Base-by-base conservation (phyloP, 2,888 invertebrate species). In the Drosophila mayaguana region DNA sequence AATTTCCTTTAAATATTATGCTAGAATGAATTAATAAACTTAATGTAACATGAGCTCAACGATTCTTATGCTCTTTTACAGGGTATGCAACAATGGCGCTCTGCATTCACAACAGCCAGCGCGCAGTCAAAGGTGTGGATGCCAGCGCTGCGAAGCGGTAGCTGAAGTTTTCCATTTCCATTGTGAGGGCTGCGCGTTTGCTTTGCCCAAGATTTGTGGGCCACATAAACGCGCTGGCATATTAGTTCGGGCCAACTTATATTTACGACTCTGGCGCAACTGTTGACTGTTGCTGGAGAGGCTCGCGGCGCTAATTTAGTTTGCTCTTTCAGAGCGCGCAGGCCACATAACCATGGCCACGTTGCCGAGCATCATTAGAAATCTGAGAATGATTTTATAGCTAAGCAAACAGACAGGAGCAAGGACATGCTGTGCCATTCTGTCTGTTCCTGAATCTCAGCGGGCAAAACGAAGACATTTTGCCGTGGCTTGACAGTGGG, bases 231-330 rank as follows among this genome's bases (percentile, higher is more conserved):
- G 62, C 40, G 55, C 69, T 84, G 89, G 85, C 88, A 84, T 84
- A 89, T 89, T 84, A 87, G 89, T 87, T 87, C 46, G 63, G 80
- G 65, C 63, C 67, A 86, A 85, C 50, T 89, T 85, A 85, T 88
- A 89, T 88, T 89, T 88, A 85, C 80, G 85, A 76, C 74, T 70
- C 20, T 51, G 50, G 57, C 53, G 53, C 50, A 75, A 55, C 63
- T 78, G 76, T 69, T 71, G 57, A 67, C 67, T 62, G 71, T 51
- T 63, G 59, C 60, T 74, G 88, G 34, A 71, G 74, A 61, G 71
- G 82, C 89, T 69, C 69, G 57, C 53, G 75, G 85, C 70, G 67
- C 46, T 89, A 89, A 89, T 85, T 89, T 79, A 88, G 88, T 75
- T 81, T 63, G 76, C 76, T 72, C 70, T 64, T 73, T 73, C 67